These are phyloP conservation scores for Teleopsis dalmanni DNA, from an alignment of 1,140 invertebrate species.

Conservation along the genomic window DNA sequence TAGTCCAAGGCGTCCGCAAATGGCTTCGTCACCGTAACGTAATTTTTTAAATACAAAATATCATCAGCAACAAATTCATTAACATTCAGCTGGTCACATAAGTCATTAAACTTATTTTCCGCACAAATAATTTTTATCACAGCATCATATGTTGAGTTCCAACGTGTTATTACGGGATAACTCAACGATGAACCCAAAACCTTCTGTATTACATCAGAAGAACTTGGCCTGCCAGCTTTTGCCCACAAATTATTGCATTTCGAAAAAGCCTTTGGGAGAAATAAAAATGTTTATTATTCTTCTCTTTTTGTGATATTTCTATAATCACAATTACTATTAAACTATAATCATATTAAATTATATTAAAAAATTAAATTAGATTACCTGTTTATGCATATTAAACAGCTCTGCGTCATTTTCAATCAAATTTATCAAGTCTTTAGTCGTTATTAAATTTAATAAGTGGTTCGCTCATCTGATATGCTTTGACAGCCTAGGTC, in stretches of 20 bases:
- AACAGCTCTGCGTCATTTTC: no score
- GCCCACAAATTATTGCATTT: slow-evolving; percentile 1
- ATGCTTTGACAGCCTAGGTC: no score
- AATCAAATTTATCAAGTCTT: no score
- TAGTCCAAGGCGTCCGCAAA: neutral
- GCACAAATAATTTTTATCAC: neutral
- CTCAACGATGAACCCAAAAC: neutral
- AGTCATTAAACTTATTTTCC: neutral
- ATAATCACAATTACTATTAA: no score
- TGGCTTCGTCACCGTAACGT: neutral
- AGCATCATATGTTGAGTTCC: neutral
- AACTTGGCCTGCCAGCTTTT: neutral
- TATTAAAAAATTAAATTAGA: no score
- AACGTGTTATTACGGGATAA: neutral
- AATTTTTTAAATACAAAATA: neutral
- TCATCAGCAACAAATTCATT: neutral
- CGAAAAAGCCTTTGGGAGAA: neutral
- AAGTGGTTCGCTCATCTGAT: no score
- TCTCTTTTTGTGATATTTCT: no score
- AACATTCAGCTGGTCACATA: neutral
- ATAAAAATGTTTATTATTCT: no score
- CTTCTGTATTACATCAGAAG: neutral
- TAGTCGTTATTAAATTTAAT: no score
- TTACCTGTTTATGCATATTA: no score
- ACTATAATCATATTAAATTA: no score